Percentiles rank a stretch among this genome's conserved stretches.
Evolutionary conservation across 2,888 invertebrate genomes (phyloP).

Genomic region (Apantesis nais): DNA sequence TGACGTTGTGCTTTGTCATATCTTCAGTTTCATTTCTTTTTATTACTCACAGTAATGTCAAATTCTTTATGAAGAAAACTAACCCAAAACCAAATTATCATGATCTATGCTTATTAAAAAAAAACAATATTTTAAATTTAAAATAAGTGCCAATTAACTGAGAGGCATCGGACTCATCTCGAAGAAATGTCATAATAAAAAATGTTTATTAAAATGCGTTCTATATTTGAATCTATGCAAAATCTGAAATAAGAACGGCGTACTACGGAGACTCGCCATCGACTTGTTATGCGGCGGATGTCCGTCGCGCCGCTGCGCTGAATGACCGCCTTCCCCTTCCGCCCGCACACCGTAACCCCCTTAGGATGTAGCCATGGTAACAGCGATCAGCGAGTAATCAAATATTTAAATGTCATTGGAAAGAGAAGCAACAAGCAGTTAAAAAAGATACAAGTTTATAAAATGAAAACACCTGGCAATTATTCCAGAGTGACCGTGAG

Average conservation of each 20-base stretch:
- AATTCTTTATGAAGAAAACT: not conserved
- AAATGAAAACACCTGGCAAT: not conserved
- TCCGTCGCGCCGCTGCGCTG: constrained; percentile 85
- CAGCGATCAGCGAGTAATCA: constrained; percentile 48
- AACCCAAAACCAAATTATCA: not conserved
- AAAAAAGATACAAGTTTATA: not conserved
- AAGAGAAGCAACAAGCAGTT: not conserved
- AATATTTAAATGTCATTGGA: not conserved
- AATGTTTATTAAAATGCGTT: constrained; percentile 46
- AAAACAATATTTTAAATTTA: constrained; percentile 8
- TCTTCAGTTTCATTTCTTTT: not conserved
- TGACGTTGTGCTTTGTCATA: not conserved
- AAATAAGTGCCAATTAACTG: constrained; percentile 4
- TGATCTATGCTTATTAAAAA: not conserved
- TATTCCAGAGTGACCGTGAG: not conserved
- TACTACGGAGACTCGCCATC: constrained; percentile 75
- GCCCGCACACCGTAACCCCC: constrained; percentile 60
- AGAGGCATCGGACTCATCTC: not conserved
- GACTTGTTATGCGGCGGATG: constrained; percentile 86
- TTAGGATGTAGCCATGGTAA: constrained; percentile 36
- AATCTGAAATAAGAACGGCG: constrained; percentile 76
- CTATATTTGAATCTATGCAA: constrained; percentile 72
- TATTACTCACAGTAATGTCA: not conserved
- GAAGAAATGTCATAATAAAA: constrained; percentile 19
- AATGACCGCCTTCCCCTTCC: constrained; percentile 85